Evolutionary conservation across 2,113 vertebrate species (phyloP), one percentile per base, ranked within the genome.

Genomic region (Pterocles burchelli): DNA sequence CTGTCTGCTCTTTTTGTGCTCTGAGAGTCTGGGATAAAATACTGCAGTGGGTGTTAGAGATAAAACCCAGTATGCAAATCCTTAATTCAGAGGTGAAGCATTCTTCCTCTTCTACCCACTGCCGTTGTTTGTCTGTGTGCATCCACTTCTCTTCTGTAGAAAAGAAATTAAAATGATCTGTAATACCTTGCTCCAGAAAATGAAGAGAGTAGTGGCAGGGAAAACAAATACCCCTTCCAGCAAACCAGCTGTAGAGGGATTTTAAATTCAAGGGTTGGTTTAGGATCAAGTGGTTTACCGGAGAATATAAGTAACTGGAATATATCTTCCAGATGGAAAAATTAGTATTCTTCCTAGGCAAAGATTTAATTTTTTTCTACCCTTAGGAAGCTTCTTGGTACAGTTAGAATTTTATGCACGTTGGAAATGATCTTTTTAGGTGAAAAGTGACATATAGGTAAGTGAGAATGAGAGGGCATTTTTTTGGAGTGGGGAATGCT

Each of bases 1-100:
- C 89, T 78, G 91, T 95, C 94, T 96, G 94, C 93, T 78, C 91
- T 78, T 94, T 94, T 85, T 95, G 95, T 91, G 93, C 94, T 88
- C 94, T 62, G 87, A 68, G 87, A 91, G 91, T 91, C 96, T 95
- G 91, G 91, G 93, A 87, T 94, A 88, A 89, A 95, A 80, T 45
- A 54, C 85, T 86, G 93, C 89, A 92, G 93, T 95, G 95, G 92
- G 94, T 93, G 94, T 94, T 93, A 86, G 8, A 93, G 90, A 93
- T 93, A 89, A 96, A 96, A 84, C 67, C 36, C 95, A 86, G 79
- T 88, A 92, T 95, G 92, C 90, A 96, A 90, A 95, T 93, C 67
- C 55, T 55, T 70, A 77, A 77, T 82, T 94, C 63, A 33, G 75
- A 83, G 79, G 20, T 66, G 79, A 90, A 93, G 41, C 5, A 0